Evolutionary conservation across 1,140 invertebrate genomes (phyloP), one percentile per base, ranked within the genome.

Genomic region (Lucilia cuprina): DNA sequence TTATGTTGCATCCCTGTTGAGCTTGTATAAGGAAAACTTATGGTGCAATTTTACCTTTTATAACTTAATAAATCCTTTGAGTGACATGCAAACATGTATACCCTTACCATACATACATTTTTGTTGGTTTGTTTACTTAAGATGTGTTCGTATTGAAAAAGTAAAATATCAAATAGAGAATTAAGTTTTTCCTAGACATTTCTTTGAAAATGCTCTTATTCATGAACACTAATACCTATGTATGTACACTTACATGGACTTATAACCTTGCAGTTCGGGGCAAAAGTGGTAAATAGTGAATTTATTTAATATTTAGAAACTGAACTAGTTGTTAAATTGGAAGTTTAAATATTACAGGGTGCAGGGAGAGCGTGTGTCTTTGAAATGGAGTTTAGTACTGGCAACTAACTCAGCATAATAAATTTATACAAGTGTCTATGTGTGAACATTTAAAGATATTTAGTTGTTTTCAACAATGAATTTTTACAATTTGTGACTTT

Each of bases 61-160:
- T 80, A 80, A 80, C 41, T 80, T 80, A 80, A 80, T 80, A 80
- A 80, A 80, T 80, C 77, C 77, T 80, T 50, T 80, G 77, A 80
- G 8, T 80, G 77, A 49, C 77, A 80, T 21, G n/a, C 19, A 47
- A 49, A 13, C 77, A 80, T 80, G 77, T 19, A 80, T 19, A 21
- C 19, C 50, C 50, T 25, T 21, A 70, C 60, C 13, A 30, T 70
- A 70, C 17, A 65, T 21, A 65, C 13, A 55, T 41, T 7, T 77
- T 77, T 35, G 74, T 41, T 77, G 74, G 74, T 77, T 77, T 41
- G 74, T 77, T 77, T 77, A 41, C 74, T 77, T 77, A 47, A 77
- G 74, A 77, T 77, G 74, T 77, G 25, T 41, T 35, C 50, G 17
- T 17, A 41, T 41, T 41, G 41, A 14, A n/a, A 77, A 77, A 77